Conservation (phyloP, 2,797 vertebrate species). For the Coregonus sp. region DNA sequence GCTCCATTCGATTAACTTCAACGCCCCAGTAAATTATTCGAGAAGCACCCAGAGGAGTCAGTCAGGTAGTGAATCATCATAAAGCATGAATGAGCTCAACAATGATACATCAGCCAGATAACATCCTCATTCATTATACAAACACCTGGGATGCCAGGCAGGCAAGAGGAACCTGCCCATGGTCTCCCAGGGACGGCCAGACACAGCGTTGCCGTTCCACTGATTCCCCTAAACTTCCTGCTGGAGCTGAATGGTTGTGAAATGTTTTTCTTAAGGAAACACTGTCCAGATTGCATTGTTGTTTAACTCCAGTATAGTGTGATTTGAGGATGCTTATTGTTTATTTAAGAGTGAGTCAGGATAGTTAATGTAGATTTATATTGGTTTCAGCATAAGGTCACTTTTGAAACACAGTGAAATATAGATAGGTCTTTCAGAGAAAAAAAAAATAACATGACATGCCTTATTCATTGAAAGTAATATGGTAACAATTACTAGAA, state of each 20-base stretch:
- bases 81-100: constrained; percentile 50
- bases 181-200: constrained; percentile 30
- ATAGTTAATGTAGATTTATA: no score
- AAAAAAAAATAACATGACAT: no score
- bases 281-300: background rate
- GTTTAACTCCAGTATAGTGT: background rate
- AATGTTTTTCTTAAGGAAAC: background rate
- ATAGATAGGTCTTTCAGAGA: no score
- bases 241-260: constrained; percentile 9
- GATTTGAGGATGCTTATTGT: background rate
- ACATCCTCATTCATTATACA: constrained; percentile 52
- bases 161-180: background rate
- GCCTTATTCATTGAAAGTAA: no score
- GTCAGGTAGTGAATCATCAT: constrained; percentile 20
- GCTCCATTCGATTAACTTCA: constrained; percentile 18
- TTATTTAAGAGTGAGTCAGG: no score
- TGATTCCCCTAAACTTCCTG: constrained; percentile 11
- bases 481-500: no score
- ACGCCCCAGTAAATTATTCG: constrained; percentile 32
- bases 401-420: no score
- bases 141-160: constrained; percentile 39
- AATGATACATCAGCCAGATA: constrained; percentile 40
- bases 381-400: no score
- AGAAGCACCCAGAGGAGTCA: constrained; percentile 40
- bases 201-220: constrained; percentile 16